Evolutionary conservation across 2,113 vertebrate species (phyloP).

Genomic region (Globicephala melas): DNA sequence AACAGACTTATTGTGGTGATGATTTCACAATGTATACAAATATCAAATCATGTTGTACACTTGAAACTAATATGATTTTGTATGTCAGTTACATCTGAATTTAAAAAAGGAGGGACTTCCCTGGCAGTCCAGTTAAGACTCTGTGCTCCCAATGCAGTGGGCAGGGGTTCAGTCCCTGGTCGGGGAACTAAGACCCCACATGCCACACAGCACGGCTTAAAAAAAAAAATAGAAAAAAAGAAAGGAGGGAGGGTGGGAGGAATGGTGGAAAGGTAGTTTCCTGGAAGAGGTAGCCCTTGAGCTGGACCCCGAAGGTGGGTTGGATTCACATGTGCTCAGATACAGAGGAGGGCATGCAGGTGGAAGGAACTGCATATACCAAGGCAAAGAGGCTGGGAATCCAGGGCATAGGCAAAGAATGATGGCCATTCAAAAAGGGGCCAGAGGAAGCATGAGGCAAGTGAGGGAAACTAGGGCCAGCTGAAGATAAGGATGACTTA

Average conservation of each 20-base stretch:
- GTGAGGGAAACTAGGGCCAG: neutral
- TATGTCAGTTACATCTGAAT: neutral
- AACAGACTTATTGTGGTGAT: neutral
- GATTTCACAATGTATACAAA: neutral
- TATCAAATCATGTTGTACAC: neutral
- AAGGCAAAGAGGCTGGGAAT: neutral
- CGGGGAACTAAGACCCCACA: too few relatives aligned
- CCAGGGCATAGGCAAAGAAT: neutral
- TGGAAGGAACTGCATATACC: rapidly evolving
- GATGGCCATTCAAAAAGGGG: neutral
- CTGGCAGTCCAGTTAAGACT: neutral
- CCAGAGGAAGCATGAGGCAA: neutral
- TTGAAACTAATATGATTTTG: neutral
- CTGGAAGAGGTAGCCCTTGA: neutral
- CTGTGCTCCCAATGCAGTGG: neutral
- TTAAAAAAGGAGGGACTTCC: neutral
- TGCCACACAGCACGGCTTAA: too few relatives aligned
- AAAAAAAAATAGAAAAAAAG: too few relatives aligned
- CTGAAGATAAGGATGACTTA: neutral
- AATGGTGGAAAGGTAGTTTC: neutral
- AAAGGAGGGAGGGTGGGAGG: neutral
- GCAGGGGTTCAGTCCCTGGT: neutral
- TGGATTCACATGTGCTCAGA: neutral
- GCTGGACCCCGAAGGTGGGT: neutral
- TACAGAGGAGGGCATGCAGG: neutral